Percentiles rank a stretch among this genome's conserved stretches.
phyloP scores from a whole-genome alignment of 1,140 invertebrate species.

The Seison nebaliae region DNA sequence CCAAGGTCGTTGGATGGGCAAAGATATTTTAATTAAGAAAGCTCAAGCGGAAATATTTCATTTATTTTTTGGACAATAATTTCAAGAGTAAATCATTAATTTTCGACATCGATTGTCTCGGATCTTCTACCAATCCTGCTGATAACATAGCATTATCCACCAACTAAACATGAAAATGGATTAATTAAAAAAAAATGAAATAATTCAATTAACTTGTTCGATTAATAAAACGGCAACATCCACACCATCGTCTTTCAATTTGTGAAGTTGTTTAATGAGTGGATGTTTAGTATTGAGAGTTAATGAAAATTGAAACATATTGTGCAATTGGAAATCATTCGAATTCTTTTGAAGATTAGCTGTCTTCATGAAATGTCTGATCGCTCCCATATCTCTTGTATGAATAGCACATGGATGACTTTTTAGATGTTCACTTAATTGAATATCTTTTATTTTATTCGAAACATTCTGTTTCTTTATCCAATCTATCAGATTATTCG shows the following conservation, averaged over 20 bases:
- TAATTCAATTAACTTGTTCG: conserved; percentile 39
- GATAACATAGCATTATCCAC: conserved; percentile 77
- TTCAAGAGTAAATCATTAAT: conserved; percentile 65
- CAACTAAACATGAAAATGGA: conserved; percentile 36
- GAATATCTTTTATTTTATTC: conserved; percentile 12
- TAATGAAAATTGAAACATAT: conserved; percentile 57
- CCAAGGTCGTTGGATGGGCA: too few relatives aligned
- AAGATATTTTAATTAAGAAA: too few relatives aligned
- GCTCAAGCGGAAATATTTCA: too few relatives aligned
- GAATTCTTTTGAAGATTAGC: conserved; percentile 58
- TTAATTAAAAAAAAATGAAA: conserved; percentile 13
- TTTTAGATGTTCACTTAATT: conserved; percentile 49
- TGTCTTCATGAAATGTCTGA: conserved; percentile 65
- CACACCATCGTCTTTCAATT: conserved; percentile 42
- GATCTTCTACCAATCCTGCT: conserved; percentile 72
- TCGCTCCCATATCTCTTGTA: conserved; percentile 76
- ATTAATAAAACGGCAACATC: conserved; percentile 53
- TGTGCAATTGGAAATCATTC: conserved; percentile 34
- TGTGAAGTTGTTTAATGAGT: conserved; percentile 59
- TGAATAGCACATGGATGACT: conserved; percentile 72
- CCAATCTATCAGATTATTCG: conserved; percentile 47
- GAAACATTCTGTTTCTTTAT: conserved; percentile 35
- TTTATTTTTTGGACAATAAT: too few relatives aligned
- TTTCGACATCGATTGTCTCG: conserved; percentile 46
- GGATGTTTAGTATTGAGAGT: conserved; percentile 76